Conservation (phyloP, 1,140 invertebrate genomes). For the Nixonia krombeini region DNA sequence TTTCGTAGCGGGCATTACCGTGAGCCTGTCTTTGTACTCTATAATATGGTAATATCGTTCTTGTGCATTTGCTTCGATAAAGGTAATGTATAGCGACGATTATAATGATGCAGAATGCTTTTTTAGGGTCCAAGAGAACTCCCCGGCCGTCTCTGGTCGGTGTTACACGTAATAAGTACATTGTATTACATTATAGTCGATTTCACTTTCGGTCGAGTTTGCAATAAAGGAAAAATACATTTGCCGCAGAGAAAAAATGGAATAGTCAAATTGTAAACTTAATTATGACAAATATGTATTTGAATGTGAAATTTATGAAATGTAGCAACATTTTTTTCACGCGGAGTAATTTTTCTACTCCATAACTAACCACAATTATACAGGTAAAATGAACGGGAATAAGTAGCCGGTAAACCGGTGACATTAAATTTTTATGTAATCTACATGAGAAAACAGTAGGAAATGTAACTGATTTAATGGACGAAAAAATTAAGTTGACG, state of each 20-base stretch:
- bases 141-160: slow-evolving; percentile 16
- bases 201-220: slow-evolving; percentile 57
- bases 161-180: slow-evolving; percentile 28
- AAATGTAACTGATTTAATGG: no score
- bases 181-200: slow-evolving; percentile 43
- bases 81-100: slow-evolving; percentile 38
- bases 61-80: slow-evolving; percentile 34
- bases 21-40: slow-evolving; percentile 43
- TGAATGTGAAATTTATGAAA: no score
- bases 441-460: no score
- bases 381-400: no score
- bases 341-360: no score
- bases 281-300: no score
- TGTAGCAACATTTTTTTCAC: no score
- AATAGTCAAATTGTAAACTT: no score
- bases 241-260: slow-evolving; percentile 22
- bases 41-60: slow-evolving; percentile 44
- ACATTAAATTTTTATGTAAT: no score
- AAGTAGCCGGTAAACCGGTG: no score
- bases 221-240: slow-evolving; percentile 7
- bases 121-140: slow-evolving; percentile 40
- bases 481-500: no score
- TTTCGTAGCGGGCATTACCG: slow-evolving; percentile 51
- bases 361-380: no score
- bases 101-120: slow-evolving; percentile 42